Evolutionary conservation across 2,888 invertebrate species (phyloP), one percentile per base, ranked within the genome.

Genomic region (Chalcis sispes): DNA sequence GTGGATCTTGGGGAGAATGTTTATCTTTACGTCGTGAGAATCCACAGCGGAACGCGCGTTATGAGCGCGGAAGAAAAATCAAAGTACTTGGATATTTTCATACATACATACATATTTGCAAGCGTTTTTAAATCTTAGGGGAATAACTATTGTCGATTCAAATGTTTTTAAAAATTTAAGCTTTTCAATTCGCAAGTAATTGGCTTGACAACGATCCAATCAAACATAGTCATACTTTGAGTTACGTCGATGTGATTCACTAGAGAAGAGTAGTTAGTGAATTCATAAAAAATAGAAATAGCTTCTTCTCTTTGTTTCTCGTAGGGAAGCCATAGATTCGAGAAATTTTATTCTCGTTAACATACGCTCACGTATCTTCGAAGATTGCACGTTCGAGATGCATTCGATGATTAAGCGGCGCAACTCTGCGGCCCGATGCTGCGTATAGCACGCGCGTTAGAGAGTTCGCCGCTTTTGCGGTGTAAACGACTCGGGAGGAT

Each of bases 321-420:
- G n/a, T n/a, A n/a, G n/a, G n/a, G n/a, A n/a, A n/a, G n/a, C 7
- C n/a, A 20, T 42, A 50, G 29, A 48, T 58, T 62, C 20, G 46
- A 36, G 71, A 72, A 67, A 75, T 72, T 75, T 72, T 62, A 62
- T 75, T 75, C 74, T 77, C 64, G 77, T 79, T 77, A 78, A 76
- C 77, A 78, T 77, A 72, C 67, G 66, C 67, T 76, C 78, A 78
- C 78, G 77, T 78, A 77, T 61, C 65, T 65, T 42, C 23, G 40
- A n/a, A 77, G 69, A 79, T 79, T 79, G 77, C 77, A 69, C 77
- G 72, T 78, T 75, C 59, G 70, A 64, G 75, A 75, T 75, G 74
- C 77, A 72, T 75, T 77, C 54, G 72, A 69, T 77, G 77, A 77
- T 77, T 77, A 75, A 75, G 77, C 74, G 73, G 18, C n/a, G 50